Conservation (phyloP, 2,113 vertebrate species). For the Australoheros scitulus region DNA sequence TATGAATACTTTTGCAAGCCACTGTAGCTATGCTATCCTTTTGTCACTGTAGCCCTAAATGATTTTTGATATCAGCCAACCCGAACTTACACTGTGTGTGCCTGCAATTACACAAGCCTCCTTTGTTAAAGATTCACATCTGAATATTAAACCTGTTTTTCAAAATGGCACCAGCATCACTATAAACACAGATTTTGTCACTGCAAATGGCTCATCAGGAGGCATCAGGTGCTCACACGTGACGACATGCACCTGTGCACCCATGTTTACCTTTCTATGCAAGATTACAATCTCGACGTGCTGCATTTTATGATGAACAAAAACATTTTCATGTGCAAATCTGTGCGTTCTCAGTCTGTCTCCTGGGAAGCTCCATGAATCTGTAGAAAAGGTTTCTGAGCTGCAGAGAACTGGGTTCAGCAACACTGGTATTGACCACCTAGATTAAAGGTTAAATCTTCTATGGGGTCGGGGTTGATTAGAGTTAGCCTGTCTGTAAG, state of each 20-base stretch:
- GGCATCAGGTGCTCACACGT: constrained; percentile 19
- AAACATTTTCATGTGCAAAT: constrained; percentile 28
- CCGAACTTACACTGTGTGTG: constrained; percentile 2
- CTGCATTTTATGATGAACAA: constrained; percentile 27
- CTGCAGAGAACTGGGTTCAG: constrained; percentile 81
- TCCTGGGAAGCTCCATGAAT: constrained; percentile 74
- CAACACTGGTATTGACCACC: constrained; percentile 61
- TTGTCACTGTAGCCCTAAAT: constrained; percentile 28
- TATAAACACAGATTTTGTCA: constrained; percentile 15
- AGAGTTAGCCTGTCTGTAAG: constrained; percentile 55
- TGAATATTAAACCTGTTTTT: constrained; percentile 37
- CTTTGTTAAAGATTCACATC: constrained; percentile 35
- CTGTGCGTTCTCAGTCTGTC: constrained; percentile 61
- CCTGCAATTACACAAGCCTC: constrained; percentile 38
- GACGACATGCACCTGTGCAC: constrained; percentile 12
- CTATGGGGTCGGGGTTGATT: constrained; percentile 42
- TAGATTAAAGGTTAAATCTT: constrained; percentile 50
- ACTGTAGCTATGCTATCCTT: constrained; percentile 9
- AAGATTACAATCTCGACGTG: constrained; percentile 1
- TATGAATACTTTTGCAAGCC: no score
- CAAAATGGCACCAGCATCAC: constrained; percentile 15
- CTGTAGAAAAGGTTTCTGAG: constrained; percentile 73
- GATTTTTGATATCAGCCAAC: constrained; percentile 27
- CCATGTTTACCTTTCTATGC: background rate
- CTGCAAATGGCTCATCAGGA: constrained; percentile 19